phyloP scores from a whole-genome alignment of 2,888 invertebrate species.

The Netelia fuscicornis region DNA sequence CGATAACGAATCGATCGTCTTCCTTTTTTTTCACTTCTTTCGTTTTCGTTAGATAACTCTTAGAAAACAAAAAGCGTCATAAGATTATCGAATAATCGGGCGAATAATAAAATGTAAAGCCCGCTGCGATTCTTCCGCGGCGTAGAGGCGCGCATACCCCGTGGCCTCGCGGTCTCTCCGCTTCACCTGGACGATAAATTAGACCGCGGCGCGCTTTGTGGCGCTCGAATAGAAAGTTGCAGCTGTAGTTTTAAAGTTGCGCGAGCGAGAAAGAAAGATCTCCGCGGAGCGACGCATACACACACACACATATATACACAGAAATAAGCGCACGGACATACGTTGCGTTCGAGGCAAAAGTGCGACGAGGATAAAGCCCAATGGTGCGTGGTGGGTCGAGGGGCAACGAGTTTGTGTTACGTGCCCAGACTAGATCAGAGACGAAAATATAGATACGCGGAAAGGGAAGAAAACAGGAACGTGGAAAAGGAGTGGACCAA shows the following conservation, averaged over 20 bases:
- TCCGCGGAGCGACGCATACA: not conserved
- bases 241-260: constrained; percentile 62
- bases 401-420: not conserved
- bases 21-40: too few species aligned
- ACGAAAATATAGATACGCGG: not conserved
- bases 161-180: constrained; percentile 38
- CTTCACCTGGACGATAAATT: constrained; percentile 75
- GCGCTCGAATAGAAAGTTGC: constrained; percentile 78
- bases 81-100: too few species aligned
- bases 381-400: constrained; percentile 20
- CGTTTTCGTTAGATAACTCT: too few species aligned
- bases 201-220: constrained; percentile 70
- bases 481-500: not conserved
- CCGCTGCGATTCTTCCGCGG: too few species aligned
- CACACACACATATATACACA: too few species aligned
- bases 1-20: too few species aligned
- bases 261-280: constrained; percentile 46
- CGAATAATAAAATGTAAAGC: too few species aligned
- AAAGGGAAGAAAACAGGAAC: constrained; percentile 11
- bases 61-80: too few species aligned
- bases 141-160: not conserved
- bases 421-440: not conserved
- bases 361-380: constrained; percentile 13
- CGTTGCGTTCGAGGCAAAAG: not conserved
- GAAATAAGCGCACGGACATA: constrained; percentile 1